Base-by-base conservation (phyloP, 2,113 vertebrate genomes). In the Heterochromis multidens region DNA sequence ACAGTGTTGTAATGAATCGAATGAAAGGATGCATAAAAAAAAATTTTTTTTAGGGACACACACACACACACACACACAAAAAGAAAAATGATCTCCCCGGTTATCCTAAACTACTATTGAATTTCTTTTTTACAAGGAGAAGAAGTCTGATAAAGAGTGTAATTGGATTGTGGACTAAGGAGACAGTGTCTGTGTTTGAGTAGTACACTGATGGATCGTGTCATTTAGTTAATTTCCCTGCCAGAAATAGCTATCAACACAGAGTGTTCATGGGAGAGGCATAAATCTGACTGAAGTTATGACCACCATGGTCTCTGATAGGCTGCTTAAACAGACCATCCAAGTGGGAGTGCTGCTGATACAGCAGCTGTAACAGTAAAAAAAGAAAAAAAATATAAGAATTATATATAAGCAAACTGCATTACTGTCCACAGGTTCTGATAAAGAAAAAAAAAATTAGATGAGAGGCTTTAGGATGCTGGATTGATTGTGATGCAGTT, bases 211-310 rank as follows among this genome's bases (percentile, higher is more conserved):
- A 93, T 85, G 85, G 85, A 87, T 90, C 61, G 84, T 81, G 90
- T 88, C 89, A 92, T 94, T 92, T 88, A 70, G 89, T 92, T 93
- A 88, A 95, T 95, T 93, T 92, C 89, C 85, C 85, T 81, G 65
- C 82, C 85, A 83, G 87, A 93, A 93, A 92, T 79, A 87, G 85
- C 91, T 76, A 88, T 92, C 86, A 91, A 89, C 88, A 83, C 43
- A 40, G 90, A 91, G 88, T 33, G 84, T 81, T 77, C 87, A 89
- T 86, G 83, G 82, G 88, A 93, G 89, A 85, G 52, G 62, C 80
- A 91, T 94, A 87, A 91, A 88, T 91, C 85, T 77, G 87, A 70
- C 56, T 29, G 54, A 83, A 88, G 80, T 88, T 90, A 92, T 80
- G 85, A 85, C 86, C 70, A 60, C 54, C 27, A 49, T 35, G 83